These are phyloP conservation scores for Zelleria hepariella DNA, from an alignment of 2,888 invertebrate genomes.

Conservation along the genomic window DNA sequence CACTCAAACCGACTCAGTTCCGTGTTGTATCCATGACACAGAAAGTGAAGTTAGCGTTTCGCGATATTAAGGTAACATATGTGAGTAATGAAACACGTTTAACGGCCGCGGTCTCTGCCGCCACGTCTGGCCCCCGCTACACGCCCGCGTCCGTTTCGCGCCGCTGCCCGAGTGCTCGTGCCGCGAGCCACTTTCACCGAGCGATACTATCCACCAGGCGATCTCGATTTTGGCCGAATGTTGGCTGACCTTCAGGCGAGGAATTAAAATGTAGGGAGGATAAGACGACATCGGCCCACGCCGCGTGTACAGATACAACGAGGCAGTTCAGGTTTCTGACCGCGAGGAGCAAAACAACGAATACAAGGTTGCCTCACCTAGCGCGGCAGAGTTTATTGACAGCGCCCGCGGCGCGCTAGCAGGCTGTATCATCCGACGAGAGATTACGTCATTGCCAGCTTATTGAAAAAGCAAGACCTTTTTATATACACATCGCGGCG, in stretches of 20 bases:
- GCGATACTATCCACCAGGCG: constrained; percentile 27
- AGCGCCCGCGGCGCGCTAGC: constrained; percentile 47
- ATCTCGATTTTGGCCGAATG: constrained; percentile 33
- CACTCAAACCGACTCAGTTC: neutral
- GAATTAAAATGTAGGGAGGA: constrained; percentile 10
- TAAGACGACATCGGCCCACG: neutral
- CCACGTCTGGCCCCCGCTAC: constrained; percentile 55
- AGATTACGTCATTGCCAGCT: constrained; percentile 47
- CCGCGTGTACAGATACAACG: constrained; percentile 12
- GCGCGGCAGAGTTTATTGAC: constrained; percentile 67
- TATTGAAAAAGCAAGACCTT: constrained; percentile 1
- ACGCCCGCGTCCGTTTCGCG: constrained; percentile 63
- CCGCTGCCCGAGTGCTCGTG: constrained; percentile 57
- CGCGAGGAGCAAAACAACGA: constrained; percentile 38
- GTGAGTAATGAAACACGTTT: constrained; percentile 15
- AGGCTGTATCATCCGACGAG: constrained; percentile 36
- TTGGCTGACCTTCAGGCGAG: constrained; percentile 41
- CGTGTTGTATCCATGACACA: constrained; percentile 16
- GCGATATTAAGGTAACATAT: neutral
- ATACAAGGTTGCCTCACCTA: constrained; percentile 46
- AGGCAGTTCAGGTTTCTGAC: constrained; percentile 21
- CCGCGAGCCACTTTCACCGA: constrained; percentile 62
- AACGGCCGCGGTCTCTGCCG: constrained; percentile 32
- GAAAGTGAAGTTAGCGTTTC: constrained; percentile 13
- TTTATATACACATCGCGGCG: neutral